Conservation (phyloP, 2,113 vertebrate genomes). For the Brienomyrus longianalis region DNA sequence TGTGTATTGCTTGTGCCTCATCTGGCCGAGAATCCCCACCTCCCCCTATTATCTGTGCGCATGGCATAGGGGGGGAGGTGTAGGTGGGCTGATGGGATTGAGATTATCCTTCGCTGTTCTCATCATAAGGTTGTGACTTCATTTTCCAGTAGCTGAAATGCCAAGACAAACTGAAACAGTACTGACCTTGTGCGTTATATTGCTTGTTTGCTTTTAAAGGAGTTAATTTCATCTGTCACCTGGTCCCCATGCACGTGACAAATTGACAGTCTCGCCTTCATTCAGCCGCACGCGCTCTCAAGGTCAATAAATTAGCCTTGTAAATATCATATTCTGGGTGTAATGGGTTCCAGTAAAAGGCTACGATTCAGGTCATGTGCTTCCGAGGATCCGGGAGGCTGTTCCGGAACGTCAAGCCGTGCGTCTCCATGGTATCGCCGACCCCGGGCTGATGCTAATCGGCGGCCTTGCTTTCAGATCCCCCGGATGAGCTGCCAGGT, state of each 20-base stretch:
- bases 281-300: slow-evolving; percentile 34
- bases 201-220: slow-evolving; percentile 14
- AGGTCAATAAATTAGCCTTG: slow-evolving; percentile 42
- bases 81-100: background rate
- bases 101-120: background rate
- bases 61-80: background rate
- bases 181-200: background rate
- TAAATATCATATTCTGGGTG: slow-evolving; percentile 33
- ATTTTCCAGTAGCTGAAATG: background rate
- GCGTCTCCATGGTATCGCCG: background rate
- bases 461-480: background rate
- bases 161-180: background rate
- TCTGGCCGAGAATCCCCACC: background rate
- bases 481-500: background rate
- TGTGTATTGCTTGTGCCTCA: background rate
- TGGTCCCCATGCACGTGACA: slow-evolving; percentile 1
- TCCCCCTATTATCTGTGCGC: background rate
- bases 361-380: slow-evolving; percentile 57
- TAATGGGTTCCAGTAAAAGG: slow-evolving; percentile 39
- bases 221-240: slow-evolving; percentile 9
- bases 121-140: background rate
- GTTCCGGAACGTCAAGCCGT: slow-evolving; percentile 40
- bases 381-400: slow-evolving; percentile 50
- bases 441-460: background rate
- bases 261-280: slow-evolving; percentile 31